Evolutionary conservation across 2,113 vertebrate species (phyloP).

Genomic region (Centropus bengalensis): DNA sequence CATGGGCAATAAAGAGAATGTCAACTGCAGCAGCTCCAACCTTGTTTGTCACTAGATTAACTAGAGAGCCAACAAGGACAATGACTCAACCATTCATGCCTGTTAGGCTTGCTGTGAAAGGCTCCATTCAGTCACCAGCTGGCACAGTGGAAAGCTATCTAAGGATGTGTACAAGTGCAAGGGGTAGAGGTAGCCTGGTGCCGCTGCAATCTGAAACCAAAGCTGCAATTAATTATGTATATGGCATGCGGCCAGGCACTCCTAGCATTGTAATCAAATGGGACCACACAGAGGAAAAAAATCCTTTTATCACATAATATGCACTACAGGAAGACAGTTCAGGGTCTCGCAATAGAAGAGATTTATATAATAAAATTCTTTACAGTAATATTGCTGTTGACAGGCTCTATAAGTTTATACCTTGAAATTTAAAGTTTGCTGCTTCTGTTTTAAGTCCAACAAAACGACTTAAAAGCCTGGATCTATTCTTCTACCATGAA

Average conservation of each 20-base stretch:
- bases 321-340: conserved; percentile 9
- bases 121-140: conserved; percentile 77
- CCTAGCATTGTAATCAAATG: conserved; percentile 72
- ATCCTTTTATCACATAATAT: conserved; percentile 34
- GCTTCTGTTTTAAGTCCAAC: not conserved
- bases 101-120: conserved; percentile 65
- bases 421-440: not conserved
- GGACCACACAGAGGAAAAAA: conserved; percentile 73
- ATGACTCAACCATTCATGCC: conserved; percentile 43
- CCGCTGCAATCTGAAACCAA: conserved; percentile 73
- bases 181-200: conserved; percentile 36
- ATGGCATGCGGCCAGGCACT: conserved; percentile 74
- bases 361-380: not conserved
- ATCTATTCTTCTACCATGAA: not conserved
- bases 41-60: conserved; percentile 60
- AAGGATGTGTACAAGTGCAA: conserved; percentile 64
- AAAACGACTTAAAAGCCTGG: not conserved
- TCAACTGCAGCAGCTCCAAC: conserved; percentile 52
- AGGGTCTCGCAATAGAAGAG: not conserved
- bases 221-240: conserved; percentile 74
- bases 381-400: not conserved
- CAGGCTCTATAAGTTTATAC: not conserved
- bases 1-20: conserved; percentile 44
- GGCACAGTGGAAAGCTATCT: conserved; percentile 60
- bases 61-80: conserved; percentile 47